These are phyloP conservation scores for Vicugna pacos DNA, from an alignment of 2,113 vertebrate genomes.

Conservation along the genomic window DNA sequence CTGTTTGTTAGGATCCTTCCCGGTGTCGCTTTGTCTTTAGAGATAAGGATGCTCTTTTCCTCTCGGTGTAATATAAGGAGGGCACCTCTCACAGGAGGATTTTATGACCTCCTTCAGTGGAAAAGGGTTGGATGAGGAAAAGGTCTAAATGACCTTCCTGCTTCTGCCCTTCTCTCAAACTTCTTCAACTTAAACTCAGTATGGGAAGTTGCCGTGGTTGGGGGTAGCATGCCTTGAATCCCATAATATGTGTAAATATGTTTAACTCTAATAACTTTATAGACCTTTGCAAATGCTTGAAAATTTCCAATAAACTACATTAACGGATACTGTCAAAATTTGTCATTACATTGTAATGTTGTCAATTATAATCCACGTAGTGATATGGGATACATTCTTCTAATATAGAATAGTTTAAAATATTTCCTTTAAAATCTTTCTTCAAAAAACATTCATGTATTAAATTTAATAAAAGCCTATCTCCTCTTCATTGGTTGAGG, in stretches of 20 bases:
- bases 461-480: neutral
- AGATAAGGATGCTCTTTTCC: neutral
- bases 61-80: neutral
- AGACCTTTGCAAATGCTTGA: neutral
- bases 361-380: neutral
- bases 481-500: neutral
- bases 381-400: neutral
- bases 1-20: neutral
- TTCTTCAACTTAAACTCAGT: neutral
- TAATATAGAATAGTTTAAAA: neutral
- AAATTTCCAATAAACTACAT: neutral
- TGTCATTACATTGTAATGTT: neutral
- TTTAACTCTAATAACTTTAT: neutral
- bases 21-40: neutral
- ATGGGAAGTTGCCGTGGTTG: neutral
- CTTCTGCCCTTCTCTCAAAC: neutral
- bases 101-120: neutral
- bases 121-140: neutral
- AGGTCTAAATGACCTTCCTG: neutral
- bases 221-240: neutral
- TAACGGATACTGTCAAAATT: neutral
- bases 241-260: slow-evolving; percentile 54
- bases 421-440: neutral
- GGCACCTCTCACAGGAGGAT: neutral
- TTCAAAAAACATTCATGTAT: neutral